A percentile compares a stretch with the other conserved stretches of the same genome.
phyloP scores from a whole-genome alignment of 2,113 vertebrate genomes.

The Hydropotes inermis region DNA sequence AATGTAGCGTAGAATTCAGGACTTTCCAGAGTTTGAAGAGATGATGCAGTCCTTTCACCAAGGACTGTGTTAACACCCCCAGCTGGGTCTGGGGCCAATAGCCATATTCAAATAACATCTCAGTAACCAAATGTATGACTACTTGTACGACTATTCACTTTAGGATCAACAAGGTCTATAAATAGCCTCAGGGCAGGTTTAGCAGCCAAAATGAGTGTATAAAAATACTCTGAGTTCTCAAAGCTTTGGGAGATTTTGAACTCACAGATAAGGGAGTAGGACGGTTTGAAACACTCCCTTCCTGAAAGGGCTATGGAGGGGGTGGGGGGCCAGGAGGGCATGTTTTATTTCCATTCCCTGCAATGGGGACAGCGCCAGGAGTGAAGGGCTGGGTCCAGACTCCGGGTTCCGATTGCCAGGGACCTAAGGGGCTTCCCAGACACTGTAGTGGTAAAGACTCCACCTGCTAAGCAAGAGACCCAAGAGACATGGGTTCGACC shows the following conservation, averaged over 20 bases:
- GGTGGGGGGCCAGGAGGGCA: accelerated
- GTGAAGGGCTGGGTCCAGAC: background rate
- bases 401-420: background rate
- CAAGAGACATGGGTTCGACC: background rate
- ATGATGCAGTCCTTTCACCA: background rate
- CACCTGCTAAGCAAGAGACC: background rate
- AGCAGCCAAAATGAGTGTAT: background rate
- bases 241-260: background rate
- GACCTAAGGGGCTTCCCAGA: background rate
- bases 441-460: background rate
- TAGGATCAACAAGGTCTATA: background rate
- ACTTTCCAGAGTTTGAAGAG: background rate
- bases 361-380: background rate
- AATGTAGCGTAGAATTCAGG: background rate
- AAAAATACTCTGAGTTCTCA: background rate
- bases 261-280: background rate
- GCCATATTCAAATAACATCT: background rate
- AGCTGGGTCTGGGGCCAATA: background rate
- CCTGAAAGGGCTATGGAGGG: too few species aligned
- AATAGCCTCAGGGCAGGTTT: background rate
- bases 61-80: background rate
- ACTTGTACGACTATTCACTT: background rate
- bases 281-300: accelerated
- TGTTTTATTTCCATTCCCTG: background rate
- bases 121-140: background rate